These are phyloP conservation scores for Hippocampus barbouri DNA, from an alignment of 2,113 vertebrate species.

Conservation along the genomic window DNA sequence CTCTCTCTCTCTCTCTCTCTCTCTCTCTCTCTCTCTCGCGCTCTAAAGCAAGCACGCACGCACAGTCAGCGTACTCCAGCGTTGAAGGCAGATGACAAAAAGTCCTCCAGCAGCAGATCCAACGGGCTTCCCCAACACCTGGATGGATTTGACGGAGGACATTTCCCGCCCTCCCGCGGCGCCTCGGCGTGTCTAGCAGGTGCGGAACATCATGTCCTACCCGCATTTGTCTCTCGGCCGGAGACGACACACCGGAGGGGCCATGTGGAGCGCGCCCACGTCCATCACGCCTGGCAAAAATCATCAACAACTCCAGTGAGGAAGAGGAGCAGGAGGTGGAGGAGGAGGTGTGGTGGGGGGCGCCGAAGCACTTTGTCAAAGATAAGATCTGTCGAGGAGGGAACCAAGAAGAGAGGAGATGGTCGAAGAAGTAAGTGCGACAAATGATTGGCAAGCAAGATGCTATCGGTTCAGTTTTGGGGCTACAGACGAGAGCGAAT, in stretches of 20 bases:
- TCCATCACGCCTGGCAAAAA: constrained; percentile 17
- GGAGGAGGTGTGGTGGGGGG: neutral
- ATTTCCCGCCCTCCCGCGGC: neutral
- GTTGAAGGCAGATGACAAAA: neutral
- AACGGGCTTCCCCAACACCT: constrained; percentile 29
- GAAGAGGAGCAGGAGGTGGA: neutral
- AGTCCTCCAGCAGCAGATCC: neutral
- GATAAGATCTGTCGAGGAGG: constrained; percentile 49
- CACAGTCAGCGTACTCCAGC: neutral
- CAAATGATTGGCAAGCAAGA: neutral
- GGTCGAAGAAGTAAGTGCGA: constrained; percentile 72
- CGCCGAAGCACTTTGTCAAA: constrained; percentile 3
- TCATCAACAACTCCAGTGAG: constrained; percentile 7
- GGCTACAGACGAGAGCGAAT: too few relatives aligned
- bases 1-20: neutral
- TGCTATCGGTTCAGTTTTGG: too few relatives aligned
- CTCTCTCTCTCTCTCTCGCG: neutral
- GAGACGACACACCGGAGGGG: constrained; percentile 26
- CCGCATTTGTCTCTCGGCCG: constrained; percentile 29
- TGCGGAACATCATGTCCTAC: constrained; percentile 53
- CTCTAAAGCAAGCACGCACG: neutral
- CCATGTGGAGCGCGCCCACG: constrained; percentile 47
- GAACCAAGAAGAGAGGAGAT: constrained; percentile 52
- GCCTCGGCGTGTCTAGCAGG: neutral
- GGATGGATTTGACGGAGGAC: constrained; percentile 18